These are phyloP conservation scores for Neostethus bicornis DNA, from an alignment of 2,797 vertebrate genomes.

Conservation along the genomic window DNA sequence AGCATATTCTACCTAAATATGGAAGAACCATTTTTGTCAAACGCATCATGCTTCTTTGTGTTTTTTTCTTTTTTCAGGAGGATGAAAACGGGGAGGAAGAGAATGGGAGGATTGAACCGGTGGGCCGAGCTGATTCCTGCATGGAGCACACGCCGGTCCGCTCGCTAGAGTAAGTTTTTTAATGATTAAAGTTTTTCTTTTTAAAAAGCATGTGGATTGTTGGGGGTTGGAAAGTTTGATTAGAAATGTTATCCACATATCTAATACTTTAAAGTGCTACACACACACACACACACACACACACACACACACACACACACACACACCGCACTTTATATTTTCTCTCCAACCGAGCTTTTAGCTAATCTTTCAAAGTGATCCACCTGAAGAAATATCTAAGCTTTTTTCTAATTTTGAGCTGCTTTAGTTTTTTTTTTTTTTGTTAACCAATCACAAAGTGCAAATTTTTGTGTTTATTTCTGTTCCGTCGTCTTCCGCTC, in stretches of 20 bases:
- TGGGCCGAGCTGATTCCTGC: slow-evolving; percentile 89
- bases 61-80: slow-evolving; percentile 53
- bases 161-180: slow-evolving; percentile 89
- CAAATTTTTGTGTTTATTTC: not conserved
- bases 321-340: not conserved
- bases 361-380: not conserved
- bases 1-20: not conserved
- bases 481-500: too few species aligned
- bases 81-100: slow-evolving; percentile 68
- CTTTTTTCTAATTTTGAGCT: not conserved
- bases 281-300: too few species aligned
- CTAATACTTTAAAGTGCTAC: not conserved
- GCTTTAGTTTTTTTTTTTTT: not conserved
- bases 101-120: slow-evolving; percentile 88
- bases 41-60: not conserved
- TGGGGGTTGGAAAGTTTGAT: not conserved
- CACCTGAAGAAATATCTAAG: not conserved
- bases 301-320: too few species aligned
- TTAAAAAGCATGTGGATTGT: not conserved
- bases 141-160: slow-evolving; percentile 84
- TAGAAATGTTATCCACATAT: not conserved
- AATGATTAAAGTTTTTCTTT: not conserved
- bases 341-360: not conserved
- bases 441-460: not conserved
- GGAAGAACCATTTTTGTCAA: not conserved